A percentile compares a stretch with the other conserved stretches of the same genome.
These are phyloP conservation scores for Glossosoma conforme DNA, from an alignment of 1,140 invertebrate genomes.

Conservation along the genomic window DNA sequence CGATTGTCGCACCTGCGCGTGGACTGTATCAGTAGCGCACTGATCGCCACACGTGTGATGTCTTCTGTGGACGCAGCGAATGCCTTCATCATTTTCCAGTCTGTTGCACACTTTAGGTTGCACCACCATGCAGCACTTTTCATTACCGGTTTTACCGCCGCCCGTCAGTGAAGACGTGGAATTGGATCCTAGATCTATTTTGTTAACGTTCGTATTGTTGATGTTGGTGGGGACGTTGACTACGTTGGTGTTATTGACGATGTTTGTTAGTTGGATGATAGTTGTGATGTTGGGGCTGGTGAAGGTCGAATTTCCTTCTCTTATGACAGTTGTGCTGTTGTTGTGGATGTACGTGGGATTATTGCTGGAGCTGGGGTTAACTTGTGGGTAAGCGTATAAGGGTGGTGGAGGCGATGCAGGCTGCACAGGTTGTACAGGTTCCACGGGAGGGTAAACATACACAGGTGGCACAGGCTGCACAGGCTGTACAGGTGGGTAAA, in stretches of 20 bases:
- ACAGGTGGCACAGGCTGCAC: slow-evolving; percentile 6
- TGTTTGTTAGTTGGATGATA: slow-evolving; percentile 27
- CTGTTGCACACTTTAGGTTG: slow-evolving; percentile 24
- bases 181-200: slow-evolving; percentile 22
- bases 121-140: slow-evolving; percentile 27
- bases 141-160: neutral
- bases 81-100: neutral
- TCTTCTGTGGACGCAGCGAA: slow-evolving; percentile 20
- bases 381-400: slow-evolving; percentile 2
- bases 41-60: slow-evolving; percentile 25
- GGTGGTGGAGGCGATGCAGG: slow-evolving; percentile 7
- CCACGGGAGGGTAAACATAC: neutral
- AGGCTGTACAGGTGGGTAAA: too few species aligned
- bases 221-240: slow-evolving; percentile 27
- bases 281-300: slow-evolving; percentile 27
- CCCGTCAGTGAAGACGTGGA: neutral
- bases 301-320: neutral
- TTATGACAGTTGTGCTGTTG: neutral
- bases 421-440: slow-evolving; percentile 10
- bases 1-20: slow-evolving; percentile 25
- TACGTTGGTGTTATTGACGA: slow-evolving; percentile 29
- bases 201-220: slow-evolving; percentile 30
- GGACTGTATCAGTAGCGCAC: slow-evolving; percentile 20
- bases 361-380: neutral
- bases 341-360: neutral